Evolutionary conservation across 2,113 vertebrate genomes (phyloP).

Genomic region (Cygnus atratus): DNA sequence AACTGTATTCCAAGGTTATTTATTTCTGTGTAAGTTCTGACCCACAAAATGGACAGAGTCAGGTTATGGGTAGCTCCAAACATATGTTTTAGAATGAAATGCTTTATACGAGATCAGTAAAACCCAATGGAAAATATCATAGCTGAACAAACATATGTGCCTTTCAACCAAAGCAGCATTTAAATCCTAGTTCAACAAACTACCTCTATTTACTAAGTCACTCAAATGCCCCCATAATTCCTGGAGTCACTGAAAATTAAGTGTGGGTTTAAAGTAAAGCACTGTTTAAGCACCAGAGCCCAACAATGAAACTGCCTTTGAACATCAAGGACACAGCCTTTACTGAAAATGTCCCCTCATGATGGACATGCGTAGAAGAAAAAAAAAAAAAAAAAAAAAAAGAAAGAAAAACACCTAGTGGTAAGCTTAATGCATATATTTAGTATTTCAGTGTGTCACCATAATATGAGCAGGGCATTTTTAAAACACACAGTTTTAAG

Average conservation of each 20-base stretch:
- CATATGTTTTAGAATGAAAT: background rate
- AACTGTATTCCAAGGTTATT: background rate
- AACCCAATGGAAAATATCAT: background rate
- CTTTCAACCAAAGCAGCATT: background rate
- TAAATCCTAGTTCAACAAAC: background rate
- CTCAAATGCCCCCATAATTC: background rate
- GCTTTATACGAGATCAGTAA: background rate
- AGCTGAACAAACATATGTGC: background rate
- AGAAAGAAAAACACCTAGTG: too few relatives aligned
- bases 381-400: accelerated
- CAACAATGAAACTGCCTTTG: background rate
- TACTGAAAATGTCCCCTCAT: background rate
- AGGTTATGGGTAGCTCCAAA: background rate
- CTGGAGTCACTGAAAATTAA: background rate
- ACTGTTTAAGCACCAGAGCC: background rate
- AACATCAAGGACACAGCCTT: background rate
- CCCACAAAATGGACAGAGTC: background rate
- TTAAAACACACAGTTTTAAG: background rate
- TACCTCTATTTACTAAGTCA: background rate
- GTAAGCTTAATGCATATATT: background rate
- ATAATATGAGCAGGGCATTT: background rate
- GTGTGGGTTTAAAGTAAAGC: background rate
- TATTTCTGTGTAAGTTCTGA: background rate
- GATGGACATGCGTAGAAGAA: background rate
- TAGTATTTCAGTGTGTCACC: background rate